Conservation (phyloP, 2,113 vertebrate species). For the Apistogramma diplotaenia region DNA sequence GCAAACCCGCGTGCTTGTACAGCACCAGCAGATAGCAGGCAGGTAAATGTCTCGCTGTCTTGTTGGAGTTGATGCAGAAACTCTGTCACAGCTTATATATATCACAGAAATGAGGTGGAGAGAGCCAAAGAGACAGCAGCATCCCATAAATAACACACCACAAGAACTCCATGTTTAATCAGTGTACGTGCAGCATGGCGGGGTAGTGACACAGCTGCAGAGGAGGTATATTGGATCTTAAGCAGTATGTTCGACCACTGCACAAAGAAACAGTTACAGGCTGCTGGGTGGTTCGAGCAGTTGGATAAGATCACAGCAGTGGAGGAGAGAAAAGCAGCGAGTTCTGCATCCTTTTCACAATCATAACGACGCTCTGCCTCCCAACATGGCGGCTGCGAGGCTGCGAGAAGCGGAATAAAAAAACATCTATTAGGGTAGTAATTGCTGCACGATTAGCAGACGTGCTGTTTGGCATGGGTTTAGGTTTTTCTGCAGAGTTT, state of each 20-base stretch:
- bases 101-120: neutral
- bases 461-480: constrained; percentile 76
- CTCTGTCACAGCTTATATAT: neutral
- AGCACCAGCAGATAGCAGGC: neutral
- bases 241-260: neutral
- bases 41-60: neutral
- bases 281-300: neutral
- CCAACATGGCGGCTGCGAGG: constrained; percentile 68
- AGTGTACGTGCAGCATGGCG: neutral
- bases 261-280: neutral
- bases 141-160: neutral
- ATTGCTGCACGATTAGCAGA: constrained; percentile 83
- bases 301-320: neutral
- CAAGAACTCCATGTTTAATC: constrained; percentile 14
- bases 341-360: constrained; percentile 26
- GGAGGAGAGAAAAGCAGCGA: neutral
- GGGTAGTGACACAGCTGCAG: constrained; percentile 1
- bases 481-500: constrained; percentile 71
- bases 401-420: constrained; percentile 40
- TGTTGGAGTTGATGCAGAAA: neutral
- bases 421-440: constrained; percentile 82
- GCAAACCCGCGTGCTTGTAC: neutral
- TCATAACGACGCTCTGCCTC: constrained; percentile 20
- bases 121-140: neutral
- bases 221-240: neutral